Conservation (phyloP, 1,140 invertebrate genomes). For the Atta texana region DNA sequence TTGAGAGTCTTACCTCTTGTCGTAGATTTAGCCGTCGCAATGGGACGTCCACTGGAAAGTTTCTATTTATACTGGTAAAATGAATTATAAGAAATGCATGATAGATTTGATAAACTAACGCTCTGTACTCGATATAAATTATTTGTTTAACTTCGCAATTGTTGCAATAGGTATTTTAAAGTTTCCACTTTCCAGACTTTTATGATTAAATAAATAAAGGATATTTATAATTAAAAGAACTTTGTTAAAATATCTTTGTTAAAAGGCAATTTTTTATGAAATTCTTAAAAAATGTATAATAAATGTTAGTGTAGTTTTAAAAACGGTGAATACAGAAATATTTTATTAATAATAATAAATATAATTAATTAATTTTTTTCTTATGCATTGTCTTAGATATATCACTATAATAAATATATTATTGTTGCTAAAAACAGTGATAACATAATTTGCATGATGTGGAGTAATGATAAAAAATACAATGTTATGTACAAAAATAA, state of each 20-base stretch:
- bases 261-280: background rate
- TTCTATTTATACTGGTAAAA: slow-evolving; percentile 37
- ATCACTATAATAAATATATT: background rate
- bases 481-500: background rate
- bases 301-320: background rate
- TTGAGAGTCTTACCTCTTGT: slow-evolving; percentile 39
- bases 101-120: slow-evolving; percentile 36
- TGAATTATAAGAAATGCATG: slow-evolving; percentile 56
- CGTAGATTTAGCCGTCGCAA: slow-evolving; percentile 48
- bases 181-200: background rate
- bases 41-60: background rate
- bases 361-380: background rate
- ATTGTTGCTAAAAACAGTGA: background rate
- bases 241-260: background rate
- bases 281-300: background rate
- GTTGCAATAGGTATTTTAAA: background rate
- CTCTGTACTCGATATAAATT: background rate
- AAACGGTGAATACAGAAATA: background rate
- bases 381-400: background rate
- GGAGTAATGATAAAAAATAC: background rate
- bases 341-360: no score
- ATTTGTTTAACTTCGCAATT: slow-evolving; percentile 14
- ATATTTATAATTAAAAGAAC: slow-evolving; percentile 7
- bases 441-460: background rate
- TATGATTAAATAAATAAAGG: background rate